Conservation (phyloP, 2,113 vertebrate species). For the Rhabdomys dilectus region DNA sequence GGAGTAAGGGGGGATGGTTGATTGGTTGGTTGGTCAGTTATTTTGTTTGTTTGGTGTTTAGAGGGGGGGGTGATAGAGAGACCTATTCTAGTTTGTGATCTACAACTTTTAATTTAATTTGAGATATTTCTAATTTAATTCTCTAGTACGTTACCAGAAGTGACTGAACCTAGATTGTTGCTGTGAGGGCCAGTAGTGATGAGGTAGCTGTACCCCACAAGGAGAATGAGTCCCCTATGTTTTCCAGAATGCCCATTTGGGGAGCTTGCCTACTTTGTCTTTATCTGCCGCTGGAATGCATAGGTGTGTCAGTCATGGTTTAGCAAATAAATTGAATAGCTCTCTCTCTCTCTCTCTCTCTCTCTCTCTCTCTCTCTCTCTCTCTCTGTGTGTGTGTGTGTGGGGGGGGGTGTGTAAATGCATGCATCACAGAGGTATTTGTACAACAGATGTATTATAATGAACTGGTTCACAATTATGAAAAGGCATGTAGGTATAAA, state of each 20-base stretch:
- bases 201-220: background rate
- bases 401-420: background rate
- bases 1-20: no score
- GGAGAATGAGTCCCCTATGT: background rate
- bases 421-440: background rate
- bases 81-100: background rate
- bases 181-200: background rate
- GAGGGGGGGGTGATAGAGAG: no score
- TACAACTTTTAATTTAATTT: conserved; percentile 31
- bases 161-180: background rate
- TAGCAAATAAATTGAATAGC: background rate
- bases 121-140: background rate
- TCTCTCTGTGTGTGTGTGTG: no score
- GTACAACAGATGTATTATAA: background rate
- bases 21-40: no score
- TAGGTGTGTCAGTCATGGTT: background rate
- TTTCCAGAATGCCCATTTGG: background rate
- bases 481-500: background rate
- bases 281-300: background rate
- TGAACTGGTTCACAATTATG: background rate
- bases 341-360: no score
- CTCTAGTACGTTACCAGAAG: background rate
- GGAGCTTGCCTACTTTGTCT: background rate
- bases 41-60: no score
- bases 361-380: no score